Evolutionary conservation across 2,888 invertebrate genomes (phyloP), one percentile per base, ranked within the genome.

Genomic region (Meliscaeva auricollis): DNA sequence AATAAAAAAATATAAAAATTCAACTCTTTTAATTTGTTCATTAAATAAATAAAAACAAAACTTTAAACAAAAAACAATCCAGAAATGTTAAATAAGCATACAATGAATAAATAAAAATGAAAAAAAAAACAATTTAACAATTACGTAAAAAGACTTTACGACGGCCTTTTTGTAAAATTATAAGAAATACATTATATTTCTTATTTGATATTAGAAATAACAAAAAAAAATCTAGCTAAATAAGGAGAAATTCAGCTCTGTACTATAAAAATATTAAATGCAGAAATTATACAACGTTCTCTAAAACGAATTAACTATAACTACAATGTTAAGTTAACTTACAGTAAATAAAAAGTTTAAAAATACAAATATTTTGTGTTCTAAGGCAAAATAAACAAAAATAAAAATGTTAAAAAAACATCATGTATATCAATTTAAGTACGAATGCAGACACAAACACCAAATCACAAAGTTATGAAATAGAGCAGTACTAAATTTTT

Each of bases 61-160:
- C 26, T 26, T 26, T 30, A 17, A 68, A 75, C 0, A 17, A 72
- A 52, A 32, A 62, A 44, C 50, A 15, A 66, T 44, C 46, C 54
- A 46, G 41, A 64, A 46, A 64, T 11, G 64, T 35, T 44, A 70
- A 68, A 38, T 68, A 38, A 62, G 64, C 54, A 77, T 20, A 74
- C 68, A 56, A 66, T 60, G 38, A 73, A 68, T 48, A 30, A 52
- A 56, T 41, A 38, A 75, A 62, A 68, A 32, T 64, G 44, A 62
- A 11, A 87, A 87, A 72, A 32, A 68, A 81, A 60, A 41, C 58
- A 68, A 50, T 76, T 85, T 81, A 72, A 83, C 70, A 78, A 87
- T 79, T 87, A 83, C 80, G 88, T 87, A 87, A 81, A 85, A 88
- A 88, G 88, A 88, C 88, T 88, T 88, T 88, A 85, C 82, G 79